Evolutionary conservation across 2,797 vertebrate species (phyloP).

Genomic region (Aulostomus chinensis): DNA sequence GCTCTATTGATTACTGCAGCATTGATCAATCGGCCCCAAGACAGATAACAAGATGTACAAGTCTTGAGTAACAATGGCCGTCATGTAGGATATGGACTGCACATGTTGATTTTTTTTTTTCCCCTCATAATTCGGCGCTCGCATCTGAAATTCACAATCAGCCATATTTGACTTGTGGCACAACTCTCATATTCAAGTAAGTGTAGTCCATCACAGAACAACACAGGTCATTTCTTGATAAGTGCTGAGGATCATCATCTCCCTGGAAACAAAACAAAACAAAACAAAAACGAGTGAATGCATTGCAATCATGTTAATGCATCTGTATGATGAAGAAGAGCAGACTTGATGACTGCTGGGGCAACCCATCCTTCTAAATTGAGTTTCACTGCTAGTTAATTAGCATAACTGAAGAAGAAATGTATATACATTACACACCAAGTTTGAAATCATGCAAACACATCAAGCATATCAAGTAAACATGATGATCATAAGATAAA

Average conservation of each 20-base stretch:
- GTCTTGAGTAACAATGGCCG: conserved; percentile 59
- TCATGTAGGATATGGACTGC: conserved; percentile 40
- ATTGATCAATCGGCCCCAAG: conserved; percentile 69
- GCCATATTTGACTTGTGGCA: too few species aligned
- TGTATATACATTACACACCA: too few species aligned
- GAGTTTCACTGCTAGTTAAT: background rate
- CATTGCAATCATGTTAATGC: background rate
- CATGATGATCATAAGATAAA: too few species aligned
- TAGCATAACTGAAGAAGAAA: background rate
- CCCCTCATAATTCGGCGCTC: conserved; percentile 14
- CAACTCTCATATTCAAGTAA: too few species aligned
- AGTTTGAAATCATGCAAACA: background rate
- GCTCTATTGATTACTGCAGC: conserved; percentile 63
- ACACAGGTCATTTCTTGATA: too few species aligned
- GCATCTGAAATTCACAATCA: too few species aligned
- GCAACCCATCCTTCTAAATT: background rate
- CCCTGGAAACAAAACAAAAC: too few species aligned
- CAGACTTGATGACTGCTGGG: background rate
- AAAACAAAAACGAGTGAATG: background rate
- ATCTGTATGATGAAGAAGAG: background rate
- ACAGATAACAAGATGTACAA: conserved; percentile 67
- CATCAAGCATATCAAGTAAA: too few species aligned
- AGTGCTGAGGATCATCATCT: too few species aligned
- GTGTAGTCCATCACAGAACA: conserved; percentile 15
- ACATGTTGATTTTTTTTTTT: conserved; percentile 20